phyloP scores from a whole-genome alignment of 35 echinoderm and acorn worm genomes.

The Eucidaris tribuloides region DNA sequence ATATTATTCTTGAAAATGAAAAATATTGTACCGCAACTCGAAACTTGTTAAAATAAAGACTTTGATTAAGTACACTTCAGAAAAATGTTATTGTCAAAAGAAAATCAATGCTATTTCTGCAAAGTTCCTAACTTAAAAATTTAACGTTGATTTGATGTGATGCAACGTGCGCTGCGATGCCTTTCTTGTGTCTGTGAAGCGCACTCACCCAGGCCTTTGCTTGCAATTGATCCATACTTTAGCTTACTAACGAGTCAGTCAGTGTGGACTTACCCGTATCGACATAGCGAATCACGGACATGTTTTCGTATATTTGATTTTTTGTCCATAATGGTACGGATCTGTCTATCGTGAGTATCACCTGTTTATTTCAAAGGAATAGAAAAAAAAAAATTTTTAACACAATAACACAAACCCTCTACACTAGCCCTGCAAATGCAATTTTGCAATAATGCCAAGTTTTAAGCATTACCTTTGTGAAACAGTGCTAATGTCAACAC shows the following conservation, averaged over 20 bases:
- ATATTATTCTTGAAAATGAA: too few relatives aligned
- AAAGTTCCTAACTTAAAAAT: background rate
- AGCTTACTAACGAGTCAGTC: conserved; percentile 92
- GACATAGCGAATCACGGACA: conserved; percentile 98
- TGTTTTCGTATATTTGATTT: conserved; percentile 94
- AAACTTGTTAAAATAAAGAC: too few relatives aligned
- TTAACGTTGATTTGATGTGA: conserved; percentile 97
- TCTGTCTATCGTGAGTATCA: conserved; percentile 97
- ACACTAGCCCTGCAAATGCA: background rate
- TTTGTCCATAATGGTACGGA: conserved; percentile 95
- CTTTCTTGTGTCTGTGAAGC: conserved; percentile 96
- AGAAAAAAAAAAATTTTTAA: background rate
- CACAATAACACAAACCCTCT: background rate
- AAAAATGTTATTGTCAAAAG: too few relatives aligned
- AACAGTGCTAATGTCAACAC: background rate
- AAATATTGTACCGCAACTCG: too few relatives aligned
- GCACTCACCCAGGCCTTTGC: conserved; percentile 61
- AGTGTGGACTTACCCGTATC: conserved; percentile 99
- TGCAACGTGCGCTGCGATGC: conserved; percentile 92
- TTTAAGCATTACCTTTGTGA: background rate
- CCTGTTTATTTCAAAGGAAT: conserved; percentile 48
- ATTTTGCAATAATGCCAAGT: background rate
- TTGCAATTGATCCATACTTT: conserved; percentile 86
- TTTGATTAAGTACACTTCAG: too few relatives aligned
- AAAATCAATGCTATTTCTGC: too few relatives aligned